These are phyloP conservation scores for Ophioderma brevispina DNA, from an alignment of 35 echinoderm and acorn worm genomes.

Conservation along the genomic window DNA sequence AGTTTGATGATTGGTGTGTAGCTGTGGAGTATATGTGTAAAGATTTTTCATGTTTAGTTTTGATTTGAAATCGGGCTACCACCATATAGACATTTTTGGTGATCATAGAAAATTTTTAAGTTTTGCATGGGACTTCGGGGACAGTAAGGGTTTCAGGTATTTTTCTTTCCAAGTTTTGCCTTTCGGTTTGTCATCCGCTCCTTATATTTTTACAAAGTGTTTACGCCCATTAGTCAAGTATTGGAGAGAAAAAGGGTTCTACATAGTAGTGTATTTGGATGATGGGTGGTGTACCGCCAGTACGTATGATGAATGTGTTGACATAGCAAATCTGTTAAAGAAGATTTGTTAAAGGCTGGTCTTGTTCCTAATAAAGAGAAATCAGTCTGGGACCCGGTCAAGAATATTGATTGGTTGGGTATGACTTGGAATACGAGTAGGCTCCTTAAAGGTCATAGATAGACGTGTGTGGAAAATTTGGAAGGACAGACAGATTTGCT, in stretches of 20 bases:
- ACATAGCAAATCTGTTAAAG: background rate
- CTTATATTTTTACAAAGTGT: too few species aligned
- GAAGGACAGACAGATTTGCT: too few species aligned
- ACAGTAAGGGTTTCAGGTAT: too few species aligned
- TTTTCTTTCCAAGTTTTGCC: too few species aligned
- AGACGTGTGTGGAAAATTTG: too few species aligned
- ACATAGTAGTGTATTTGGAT: constrained; percentile 6
- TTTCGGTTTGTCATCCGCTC: too few species aligned
- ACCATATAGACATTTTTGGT: constrained; percentile 10
- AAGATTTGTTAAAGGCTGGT: constrained; percentile 14
- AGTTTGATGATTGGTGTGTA: constrained; percentile 11
- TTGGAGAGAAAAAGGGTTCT: background rate
- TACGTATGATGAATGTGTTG: background rate
- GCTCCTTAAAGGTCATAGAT: too few species aligned
- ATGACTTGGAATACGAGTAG: too few species aligned
- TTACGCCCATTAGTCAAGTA: too few species aligned
- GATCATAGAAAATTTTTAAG: background rate
- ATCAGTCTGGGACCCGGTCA: too few species aligned
- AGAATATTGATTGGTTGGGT: too few species aligned
- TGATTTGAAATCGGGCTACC: background rate
- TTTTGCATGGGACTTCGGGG: background rate
- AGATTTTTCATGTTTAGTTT: background rate
- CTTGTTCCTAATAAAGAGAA: background rate
- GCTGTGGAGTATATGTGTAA: background rate
- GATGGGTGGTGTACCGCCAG: background rate